phyloP scores from a whole-genome alignment of 2,113 vertebrate species.

The Perca flavescens region DNA sequence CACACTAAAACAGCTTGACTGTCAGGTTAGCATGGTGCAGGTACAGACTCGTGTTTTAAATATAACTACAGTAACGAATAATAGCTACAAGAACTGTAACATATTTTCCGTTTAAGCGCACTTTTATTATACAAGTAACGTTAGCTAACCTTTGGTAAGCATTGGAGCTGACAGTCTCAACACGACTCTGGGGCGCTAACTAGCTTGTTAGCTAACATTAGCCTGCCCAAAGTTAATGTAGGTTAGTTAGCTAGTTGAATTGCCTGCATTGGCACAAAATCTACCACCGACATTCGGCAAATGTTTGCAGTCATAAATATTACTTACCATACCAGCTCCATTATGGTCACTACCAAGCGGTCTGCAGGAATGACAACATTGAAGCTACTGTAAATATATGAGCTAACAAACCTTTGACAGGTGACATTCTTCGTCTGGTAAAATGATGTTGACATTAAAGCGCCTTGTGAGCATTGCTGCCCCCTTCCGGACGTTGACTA shows the following conservation, averaged over 20 bases:
- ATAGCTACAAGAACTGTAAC: not conserved
- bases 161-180: not conserved
- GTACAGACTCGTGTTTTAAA: not conserved
- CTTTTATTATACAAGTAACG: too few species aligned
- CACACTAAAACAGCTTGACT: not conserved
- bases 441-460: not conserved
- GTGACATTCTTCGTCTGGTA: slow-evolving; percentile 34
- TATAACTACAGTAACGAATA: not conserved
- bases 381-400: not conserved
- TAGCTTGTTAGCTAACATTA: slow-evolving; percentile 14
- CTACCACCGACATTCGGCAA: not conserved
- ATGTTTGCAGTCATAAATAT: not conserved
- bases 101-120: not conserved
- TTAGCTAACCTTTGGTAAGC: slow-evolving; percentile 1
- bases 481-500: slow-evolving; percentile 40
- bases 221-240: not conserved
- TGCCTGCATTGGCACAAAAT: not conserved
- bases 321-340: slow-evolving; percentile 80
- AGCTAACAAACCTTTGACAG: slow-evolving; percentile 21
- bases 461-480: slow-evolving; percentile 22
- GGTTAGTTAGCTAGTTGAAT: not conserved
- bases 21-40: not conserved
- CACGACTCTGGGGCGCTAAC: not conserved
- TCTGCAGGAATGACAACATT: not conserved
- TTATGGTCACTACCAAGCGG: not conserved